Percentiles rank a stretch among this genome's conserved stretches.
Conservation (phyloP, 2,797 vertebrate genomes). For the Anabacerthia variegaticeps region DNA sequence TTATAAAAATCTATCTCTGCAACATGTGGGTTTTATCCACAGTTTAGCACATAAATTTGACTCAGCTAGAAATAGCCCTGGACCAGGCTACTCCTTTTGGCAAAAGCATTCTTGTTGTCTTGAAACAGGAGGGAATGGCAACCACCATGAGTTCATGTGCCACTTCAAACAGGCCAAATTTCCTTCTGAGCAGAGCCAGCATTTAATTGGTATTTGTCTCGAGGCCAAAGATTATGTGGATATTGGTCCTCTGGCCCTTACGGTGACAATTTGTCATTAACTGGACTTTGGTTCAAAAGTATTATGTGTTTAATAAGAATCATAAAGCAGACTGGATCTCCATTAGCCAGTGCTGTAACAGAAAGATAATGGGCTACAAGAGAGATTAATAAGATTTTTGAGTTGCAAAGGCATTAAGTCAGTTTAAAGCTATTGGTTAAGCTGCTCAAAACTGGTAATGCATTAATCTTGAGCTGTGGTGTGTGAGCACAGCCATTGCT, state of each 20-base stretch:
- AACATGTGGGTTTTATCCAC: background rate
- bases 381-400: conserved; percentile 40
- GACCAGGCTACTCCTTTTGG: background rate
- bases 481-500: background rate
- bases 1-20: background rate
- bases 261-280: background rate
- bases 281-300: background rate
- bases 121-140: background rate
- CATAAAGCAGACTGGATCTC: background rate
- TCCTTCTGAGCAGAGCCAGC: background rate
- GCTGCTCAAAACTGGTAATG: conserved; percentile 7
- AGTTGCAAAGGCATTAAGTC: background rate
- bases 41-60: background rate
- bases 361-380: background rate
- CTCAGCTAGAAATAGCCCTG: background rate
- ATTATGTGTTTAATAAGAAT: background rate
- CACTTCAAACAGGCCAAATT: background rate
- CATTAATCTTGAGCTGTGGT: background rate
- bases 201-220: background rate
- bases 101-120: background rate
- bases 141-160: background rate
- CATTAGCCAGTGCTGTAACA: background rate
- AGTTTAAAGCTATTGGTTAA: conserved; percentile 39
- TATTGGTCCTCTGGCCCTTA: background rate
- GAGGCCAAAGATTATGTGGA: background rate